Conservation (phyloP, 1,140 invertebrate species). For the Rhagoletis zephyria region DNA sequence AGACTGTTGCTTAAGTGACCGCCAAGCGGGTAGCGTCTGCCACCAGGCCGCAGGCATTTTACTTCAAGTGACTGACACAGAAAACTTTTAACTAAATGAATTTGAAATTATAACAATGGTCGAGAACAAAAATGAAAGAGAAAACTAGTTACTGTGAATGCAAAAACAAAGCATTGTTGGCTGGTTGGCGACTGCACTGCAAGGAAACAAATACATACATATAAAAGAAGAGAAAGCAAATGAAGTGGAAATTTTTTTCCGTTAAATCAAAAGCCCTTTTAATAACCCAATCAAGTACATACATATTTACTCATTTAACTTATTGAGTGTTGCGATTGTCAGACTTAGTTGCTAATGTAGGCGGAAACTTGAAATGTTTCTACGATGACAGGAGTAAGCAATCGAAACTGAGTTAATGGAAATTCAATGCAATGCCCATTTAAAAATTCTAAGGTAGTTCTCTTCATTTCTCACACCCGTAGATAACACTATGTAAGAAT, state of each 20-base stretch:
- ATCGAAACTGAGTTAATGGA: background rate
- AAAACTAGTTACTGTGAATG: background rate
- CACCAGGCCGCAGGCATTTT: slow-evolving; percentile 12
- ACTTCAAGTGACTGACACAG: slow-evolving; percentile 42
- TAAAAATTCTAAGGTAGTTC: no score
- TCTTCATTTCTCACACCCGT: no score
- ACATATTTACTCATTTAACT: slow-evolving; percentile 18
- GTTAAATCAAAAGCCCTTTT: slow-evolving; percentile 25
- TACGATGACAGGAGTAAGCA: background rate
- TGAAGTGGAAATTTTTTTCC: slow-evolving; percentile 5
- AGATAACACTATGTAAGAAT: no score
- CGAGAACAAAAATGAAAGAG: background rate
- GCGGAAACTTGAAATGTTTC: background rate
- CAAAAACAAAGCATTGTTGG: background rate
- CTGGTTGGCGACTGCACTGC: background rate
- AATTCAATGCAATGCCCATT: background rate
- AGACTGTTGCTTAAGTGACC: slow-evolving; percentile 52
- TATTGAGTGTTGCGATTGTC: background rate
- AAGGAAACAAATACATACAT: background rate
- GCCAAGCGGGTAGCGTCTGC: slow-evolving; percentile 1
- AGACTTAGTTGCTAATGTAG: background rate
- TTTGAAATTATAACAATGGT: slow-evolving; percentile 46
- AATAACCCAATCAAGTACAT: slow-evolving; percentile 36
- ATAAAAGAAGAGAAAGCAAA: background rate
- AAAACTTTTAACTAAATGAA: slow-evolving; percentile 30